Evolutionary conservation across 1,140 invertebrate species (phyloP), one percentile per base, ranked within the genome.

Genomic region (Neodiprion virginianus): DNA sequence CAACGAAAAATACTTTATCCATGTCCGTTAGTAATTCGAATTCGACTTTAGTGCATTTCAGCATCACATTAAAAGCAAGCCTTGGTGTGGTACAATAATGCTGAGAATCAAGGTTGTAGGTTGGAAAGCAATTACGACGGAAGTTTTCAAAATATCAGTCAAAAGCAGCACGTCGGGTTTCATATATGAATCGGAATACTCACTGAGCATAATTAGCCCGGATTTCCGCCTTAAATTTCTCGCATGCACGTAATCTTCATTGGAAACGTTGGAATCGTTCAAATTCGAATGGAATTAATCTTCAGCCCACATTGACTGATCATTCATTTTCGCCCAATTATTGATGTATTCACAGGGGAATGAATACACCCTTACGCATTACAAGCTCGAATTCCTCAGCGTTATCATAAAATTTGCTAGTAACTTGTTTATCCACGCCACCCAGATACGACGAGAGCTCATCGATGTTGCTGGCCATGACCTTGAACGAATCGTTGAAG

Each of bases 81-180:
- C 17, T 21, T 21, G 17, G 17, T 21, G 17, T 21, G 17, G 17
- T 21, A 21, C 17, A 21, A 21, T 21, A 21, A 21, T 21, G 17
- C 17, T 21, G 17, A 21, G 17, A 21, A 21, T 21, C 17, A 21
- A 21, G 17, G 17, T 21, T 21, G 17, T 21, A 21, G 17, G 17
- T 21, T 21, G 17, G 17, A 21, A 21, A 71, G 77, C 82, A 82
- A 14, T 74, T 75, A 23, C 77, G 74, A 73, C 84, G 49, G 78
- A 87, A 89, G 78, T 88, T 86, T 83, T 89, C 87, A 90, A 89
- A 23, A 90, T 78, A 81, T 89, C 88, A 9, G 80, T 82, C 67
- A 87, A 76, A 47, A 88, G 74, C 21, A 86, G 68, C 8, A 88
- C 81, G 78, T 89, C 83, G 69, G 77, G 80, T 81, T 85, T 86